These are phyloP conservation scores for Panthera leo DNA, from an alignment of 2,113 vertebrate genomes.

Conservation along the genomic window DNA sequence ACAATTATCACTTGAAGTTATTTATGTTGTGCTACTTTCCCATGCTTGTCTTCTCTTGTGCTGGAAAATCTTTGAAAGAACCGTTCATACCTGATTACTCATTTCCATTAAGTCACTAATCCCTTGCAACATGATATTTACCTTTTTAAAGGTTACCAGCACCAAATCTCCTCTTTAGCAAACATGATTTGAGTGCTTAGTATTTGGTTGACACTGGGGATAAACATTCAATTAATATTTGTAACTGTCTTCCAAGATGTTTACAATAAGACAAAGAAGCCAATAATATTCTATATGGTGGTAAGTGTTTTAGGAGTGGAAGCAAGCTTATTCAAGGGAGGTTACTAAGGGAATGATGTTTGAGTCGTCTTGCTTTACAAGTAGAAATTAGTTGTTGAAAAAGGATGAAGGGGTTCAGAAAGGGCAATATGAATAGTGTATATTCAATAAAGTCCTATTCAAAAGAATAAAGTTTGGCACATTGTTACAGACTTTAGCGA, in stretches of 20 bases:
- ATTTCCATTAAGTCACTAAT: constrained; percentile 44
- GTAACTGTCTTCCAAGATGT: neutral
- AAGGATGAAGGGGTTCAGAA: neutral
- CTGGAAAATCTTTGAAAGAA: neutral
- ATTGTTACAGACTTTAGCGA: neutral
- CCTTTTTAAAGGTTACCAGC: constrained; percentile 16
- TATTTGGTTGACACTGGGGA: neutral
- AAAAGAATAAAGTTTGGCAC: neutral
- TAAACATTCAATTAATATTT: constrained; percentile 28
- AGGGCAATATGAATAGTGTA: neutral
- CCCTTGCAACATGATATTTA: constrained; percentile 1
- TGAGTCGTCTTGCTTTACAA: neutral
- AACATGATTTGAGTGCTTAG: neutral
- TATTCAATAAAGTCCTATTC: neutral
- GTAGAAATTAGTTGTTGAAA: neutral
- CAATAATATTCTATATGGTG: neutral
- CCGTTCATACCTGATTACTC: neutral
- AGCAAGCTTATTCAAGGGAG: neutral
- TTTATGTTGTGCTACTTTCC: neutral
- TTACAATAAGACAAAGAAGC: neutral
- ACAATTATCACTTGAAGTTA: neutral
- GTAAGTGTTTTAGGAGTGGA: neutral
- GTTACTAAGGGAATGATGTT: neutral
- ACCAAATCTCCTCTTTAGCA: neutral
- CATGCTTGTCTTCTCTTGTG: neutral